A percentile compares a stretch with the other conserved stretches of the same genome.
These are phyloP conservation scores for Danio kyathit DNA, from an alignment of 2,797 vertebrate genomes.

Conservation along the genomic window DNA sequence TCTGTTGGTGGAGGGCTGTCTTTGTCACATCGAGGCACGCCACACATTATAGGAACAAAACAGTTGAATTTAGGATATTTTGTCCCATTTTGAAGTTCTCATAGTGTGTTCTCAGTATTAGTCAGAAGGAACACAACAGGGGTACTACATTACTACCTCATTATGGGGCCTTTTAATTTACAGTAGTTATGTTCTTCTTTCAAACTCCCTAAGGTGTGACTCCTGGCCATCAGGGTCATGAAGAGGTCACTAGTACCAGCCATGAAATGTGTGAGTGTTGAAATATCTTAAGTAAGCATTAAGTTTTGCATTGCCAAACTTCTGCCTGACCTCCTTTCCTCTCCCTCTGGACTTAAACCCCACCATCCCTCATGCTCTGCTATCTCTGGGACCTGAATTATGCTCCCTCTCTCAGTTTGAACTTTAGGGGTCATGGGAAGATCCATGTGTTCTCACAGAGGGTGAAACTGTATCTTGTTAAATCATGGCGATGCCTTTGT, in stretches of 20 bases:
- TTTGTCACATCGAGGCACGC: too few species aligned
- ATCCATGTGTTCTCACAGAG: conserved; percentile 56
- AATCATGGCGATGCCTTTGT: conserved; percentile 62
- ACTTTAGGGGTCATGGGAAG: conserved; percentile 77
- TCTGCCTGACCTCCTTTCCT: conserved; percentile 24
- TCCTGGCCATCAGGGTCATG: conserved; percentile 60
- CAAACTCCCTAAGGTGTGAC: conserved; percentile 58
- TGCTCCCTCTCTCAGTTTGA: conserved; percentile 53
- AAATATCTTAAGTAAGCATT: neutral
- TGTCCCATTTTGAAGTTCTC: too few species aligned
- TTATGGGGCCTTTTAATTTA: conserved; percentile 67
- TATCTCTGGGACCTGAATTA: conserved; percentile 47
- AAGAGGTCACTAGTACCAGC: conserved; percentile 56
- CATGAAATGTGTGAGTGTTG: neutral
- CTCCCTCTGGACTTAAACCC: conserved; percentile 34
- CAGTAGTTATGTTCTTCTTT: conserved; percentile 42
- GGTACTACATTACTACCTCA: conserved; percentile 77
- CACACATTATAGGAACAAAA: too few species aligned
- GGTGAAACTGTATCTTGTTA: conserved; percentile 66
- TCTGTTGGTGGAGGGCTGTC: too few species aligned
- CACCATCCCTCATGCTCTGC: conserved; percentile 18
- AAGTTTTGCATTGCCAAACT: neutral
- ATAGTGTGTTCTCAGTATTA: too few species aligned
- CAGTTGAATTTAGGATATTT: too few species aligned
- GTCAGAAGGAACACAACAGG: conserved; percentile 70